Base-by-base conservation (phyloP, 1,140 invertebrate species). In the Agrypnia vestita region DNA sequence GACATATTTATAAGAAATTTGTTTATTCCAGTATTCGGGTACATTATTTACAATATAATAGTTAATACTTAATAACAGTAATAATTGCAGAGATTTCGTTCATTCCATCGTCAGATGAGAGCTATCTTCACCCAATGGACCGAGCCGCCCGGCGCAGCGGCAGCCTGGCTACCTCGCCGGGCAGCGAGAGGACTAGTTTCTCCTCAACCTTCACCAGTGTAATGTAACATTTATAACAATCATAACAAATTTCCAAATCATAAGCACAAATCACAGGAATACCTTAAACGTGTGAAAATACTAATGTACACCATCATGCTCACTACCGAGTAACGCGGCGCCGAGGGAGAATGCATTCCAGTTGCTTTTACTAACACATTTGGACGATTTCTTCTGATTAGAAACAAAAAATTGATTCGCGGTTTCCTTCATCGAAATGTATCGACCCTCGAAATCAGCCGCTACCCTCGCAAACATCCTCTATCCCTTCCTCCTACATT, bases 211-310 rank as follows among this genome's bases (percentile, higher is more conserved):
- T 11, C 55, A 25, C 25, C 21, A 71, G 15, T 49, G 51, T 47
- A 71, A 71, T 71, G 67, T 71, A 71, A 71, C 67, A 71, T 71
- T 71, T 21, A 71, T 71, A 71, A 71, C 67, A 25, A 71, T 49
- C 15, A 17, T 51, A 71, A 71, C 67, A 71, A 71, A 71, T 71
- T 21, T 49, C 67, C 15, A 71, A 71, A 71, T 25, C 10, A 71
- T 71, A 71, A 71, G 67, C 67, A 71, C 67, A 51, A 71, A 71
- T 71, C 67, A 71, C 67, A 71, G 67, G 46, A 71, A 49, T 71
- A 71, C 21, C 19, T 15, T 71, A 51, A 19, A 10, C 49, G 11
- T 51, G 21, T 71, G 49, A 17, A 49, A 71, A 71, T 71, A 64
- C 49, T 51, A 21, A 49, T 71, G 9, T 46, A n/a, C 15, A 71